Evolutionary conservation across 2,797 vertebrate genomes (phyloP).

Genomic region (Denticeps clupeoides): DNA sequence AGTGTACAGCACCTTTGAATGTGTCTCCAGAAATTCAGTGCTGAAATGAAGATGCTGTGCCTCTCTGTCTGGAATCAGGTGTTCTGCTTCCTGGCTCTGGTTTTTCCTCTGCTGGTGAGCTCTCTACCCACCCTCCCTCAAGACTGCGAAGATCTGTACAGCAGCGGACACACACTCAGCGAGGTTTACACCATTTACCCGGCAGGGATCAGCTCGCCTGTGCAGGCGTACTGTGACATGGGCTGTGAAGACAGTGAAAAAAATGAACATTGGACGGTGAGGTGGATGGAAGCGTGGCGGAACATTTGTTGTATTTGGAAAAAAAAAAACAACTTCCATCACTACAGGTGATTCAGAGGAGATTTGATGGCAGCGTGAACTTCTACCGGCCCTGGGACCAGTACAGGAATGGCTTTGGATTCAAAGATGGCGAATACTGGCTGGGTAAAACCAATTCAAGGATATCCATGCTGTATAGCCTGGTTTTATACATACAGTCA

Average conservation of each 20-base stretch:
- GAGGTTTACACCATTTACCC: not conserved
- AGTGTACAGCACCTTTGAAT: no score
- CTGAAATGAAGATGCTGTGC: no score
- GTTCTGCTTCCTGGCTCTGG: no score
- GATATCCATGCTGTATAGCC: no score
- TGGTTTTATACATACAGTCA: no score
- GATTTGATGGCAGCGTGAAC: constrained; percentile 54
- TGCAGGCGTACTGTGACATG: not conserved
- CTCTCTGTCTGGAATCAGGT: no score
- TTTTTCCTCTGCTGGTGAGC: not conserved
- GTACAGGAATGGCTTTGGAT: constrained; percentile 56
- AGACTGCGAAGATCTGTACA: not conserved
- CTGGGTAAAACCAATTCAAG: constrained; percentile 41
- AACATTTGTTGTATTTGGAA: no score
- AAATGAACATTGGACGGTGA: not conserved
- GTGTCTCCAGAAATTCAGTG: no score
- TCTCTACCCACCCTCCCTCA: not conserved
- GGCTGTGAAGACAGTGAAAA: not conserved
- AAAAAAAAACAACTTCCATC: not conserved
- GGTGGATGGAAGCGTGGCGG: not conserved
- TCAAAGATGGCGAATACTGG: constrained; percentile 56
- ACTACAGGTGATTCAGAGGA: constrained; percentile 61
- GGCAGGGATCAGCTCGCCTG: not conserved
- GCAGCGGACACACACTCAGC: not conserved
- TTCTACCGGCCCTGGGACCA: constrained; percentile 58